Evolutionary conservation across 92 coral and sea anemone genomes (phyloP).

Genomic region (Zoanthus gigantus): DNA sequence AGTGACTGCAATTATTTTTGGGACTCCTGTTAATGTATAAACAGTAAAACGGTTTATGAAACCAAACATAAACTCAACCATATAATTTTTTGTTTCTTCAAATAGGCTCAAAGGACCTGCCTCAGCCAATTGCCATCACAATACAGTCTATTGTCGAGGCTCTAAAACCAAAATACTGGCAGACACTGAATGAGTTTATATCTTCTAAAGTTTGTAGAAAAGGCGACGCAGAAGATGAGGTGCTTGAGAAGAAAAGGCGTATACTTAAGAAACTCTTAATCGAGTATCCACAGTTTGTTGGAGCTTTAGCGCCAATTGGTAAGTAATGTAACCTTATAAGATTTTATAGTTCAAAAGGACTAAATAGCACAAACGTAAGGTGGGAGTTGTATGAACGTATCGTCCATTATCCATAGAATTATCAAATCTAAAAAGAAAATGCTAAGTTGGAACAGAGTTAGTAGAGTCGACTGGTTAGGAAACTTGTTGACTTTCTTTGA

Average conservation of each 20-base stretch:
- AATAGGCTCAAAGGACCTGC: neutral
- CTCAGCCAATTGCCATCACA: neutral
- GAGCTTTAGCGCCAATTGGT: neutral
- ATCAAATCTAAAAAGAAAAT: too few relatives aligned
- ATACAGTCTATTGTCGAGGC: conserved; percentile 6
- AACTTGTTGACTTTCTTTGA: too few relatives aligned
- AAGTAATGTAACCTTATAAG: neutral
- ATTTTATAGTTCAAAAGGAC: neutral
- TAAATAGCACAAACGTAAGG: neutral
- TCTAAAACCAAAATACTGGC: conserved; percentile 28
- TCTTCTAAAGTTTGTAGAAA: neutral
- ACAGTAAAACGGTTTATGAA: neutral
- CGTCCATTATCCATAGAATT: too few relatives aligned
- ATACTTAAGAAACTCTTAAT: neutral
- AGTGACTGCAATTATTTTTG: neutral
- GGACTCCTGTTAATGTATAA: neutral
- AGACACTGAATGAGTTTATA: conserved; percentile 14
- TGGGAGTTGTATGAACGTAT: too few relatives aligned
- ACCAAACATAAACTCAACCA: neutral
- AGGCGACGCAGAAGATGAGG: conserved; percentile 10
- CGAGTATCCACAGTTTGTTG: neutral
- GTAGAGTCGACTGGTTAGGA: too few relatives aligned
- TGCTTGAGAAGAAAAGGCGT: conserved; percentile 13
- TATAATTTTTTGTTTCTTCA: too few relatives aligned
- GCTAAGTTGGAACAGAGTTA: too few relatives aligned